Conservation (phyloP, 2,797 vertebrate genomes). For the Phalanger gymnotis region DNA sequence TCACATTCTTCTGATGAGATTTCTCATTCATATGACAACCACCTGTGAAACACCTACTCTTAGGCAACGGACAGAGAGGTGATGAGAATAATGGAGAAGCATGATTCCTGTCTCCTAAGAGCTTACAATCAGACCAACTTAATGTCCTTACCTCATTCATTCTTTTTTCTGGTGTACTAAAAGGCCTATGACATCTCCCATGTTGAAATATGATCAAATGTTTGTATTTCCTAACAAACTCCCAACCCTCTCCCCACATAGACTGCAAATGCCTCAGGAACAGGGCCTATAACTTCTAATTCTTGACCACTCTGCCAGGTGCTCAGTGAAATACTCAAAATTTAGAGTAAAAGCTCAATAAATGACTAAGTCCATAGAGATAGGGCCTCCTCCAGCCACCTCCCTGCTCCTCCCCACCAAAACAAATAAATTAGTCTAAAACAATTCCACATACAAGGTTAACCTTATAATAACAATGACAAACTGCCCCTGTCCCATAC, state of each 20-base stretch:
- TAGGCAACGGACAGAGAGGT: neutral
- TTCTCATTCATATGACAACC: neutral
- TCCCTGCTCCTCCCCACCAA: neutral
- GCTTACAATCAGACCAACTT: neutral
- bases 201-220: neutral
- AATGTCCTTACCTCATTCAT: neutral
- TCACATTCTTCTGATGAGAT: neutral
- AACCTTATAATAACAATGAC: neutral
- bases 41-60: conserved; percentile 8
- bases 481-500: neutral
- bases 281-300: neutral
- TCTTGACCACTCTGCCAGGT: neutral
- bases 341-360: neutral
- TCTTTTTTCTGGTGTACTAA: neutral
- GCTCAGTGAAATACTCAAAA: neutral
- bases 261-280: neutral
- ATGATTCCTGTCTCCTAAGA: neutral
- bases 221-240: neutral
- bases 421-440: neutral
- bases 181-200: neutral
- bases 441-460: neutral
- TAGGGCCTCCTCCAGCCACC: neutral
- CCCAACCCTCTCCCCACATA: neutral
- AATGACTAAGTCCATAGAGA: neutral
- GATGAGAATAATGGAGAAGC: neutral